phyloP scores from a whole-genome alignment of 2,797 vertebrate genomes.

The Peromyscus eremicus region DNA sequence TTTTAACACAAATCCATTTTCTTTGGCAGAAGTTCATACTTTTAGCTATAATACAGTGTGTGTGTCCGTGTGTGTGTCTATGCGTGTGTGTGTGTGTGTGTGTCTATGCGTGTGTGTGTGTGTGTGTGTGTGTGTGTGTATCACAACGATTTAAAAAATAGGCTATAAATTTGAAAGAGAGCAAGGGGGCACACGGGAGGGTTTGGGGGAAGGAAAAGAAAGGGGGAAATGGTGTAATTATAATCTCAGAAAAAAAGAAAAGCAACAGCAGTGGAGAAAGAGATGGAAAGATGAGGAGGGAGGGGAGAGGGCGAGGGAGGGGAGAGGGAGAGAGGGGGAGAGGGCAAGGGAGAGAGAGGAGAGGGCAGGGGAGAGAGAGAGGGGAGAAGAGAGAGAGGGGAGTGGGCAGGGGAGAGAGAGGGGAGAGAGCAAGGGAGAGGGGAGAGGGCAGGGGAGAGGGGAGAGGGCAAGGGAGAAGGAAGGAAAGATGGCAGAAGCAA shows the following conservation, averaged over 20 bases:
- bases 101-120: not conserved
- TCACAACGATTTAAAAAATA: not conserved
- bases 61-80: not conserved
- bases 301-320: too few relatives aligned
- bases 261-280: not conserved
- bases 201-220: not conserved
- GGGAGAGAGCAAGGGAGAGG: too few relatives aligned
- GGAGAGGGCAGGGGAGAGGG: too few relatives aligned
- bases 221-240: not conserved
- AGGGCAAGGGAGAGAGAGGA: too few relatives aligned
- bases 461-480: too few relatives aligned
- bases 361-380: too few relatives aligned
- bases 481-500: too few relatives aligned
- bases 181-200: too few relatives aligned
- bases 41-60: not conserved
- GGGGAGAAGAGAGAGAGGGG: not conserved
- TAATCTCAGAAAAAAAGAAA: not conserved
- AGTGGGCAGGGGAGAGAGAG: too few relatives aligned
- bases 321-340: accelerated
- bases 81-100: not conserved
- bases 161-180: not conserved
- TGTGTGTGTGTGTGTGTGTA: not conserved
- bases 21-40: not conserved
- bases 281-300: not conserved
- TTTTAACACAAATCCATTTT: conserved; percentile 42